Evolutionary conservation across 2,888 invertebrate species (phyloP).

Genomic region (Furcula furcula): DNA sequence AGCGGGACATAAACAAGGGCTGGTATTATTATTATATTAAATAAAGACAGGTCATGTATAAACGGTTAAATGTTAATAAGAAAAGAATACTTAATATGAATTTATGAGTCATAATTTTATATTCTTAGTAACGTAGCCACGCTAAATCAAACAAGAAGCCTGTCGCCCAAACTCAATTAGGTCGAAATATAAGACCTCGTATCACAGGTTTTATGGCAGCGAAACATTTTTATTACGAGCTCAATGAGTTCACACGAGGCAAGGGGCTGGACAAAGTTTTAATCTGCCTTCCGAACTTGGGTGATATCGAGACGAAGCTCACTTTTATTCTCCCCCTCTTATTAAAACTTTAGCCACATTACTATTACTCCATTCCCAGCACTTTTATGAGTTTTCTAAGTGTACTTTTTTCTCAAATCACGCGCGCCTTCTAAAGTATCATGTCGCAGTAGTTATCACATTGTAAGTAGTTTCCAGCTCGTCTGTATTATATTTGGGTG

Average conservation of each 20-base stretch:
- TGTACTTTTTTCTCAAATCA: conserved; percentile 9
- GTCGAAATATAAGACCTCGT: conserved; percentile 22
- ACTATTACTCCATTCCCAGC: conserved; percentile 59
- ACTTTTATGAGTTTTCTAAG: conserved; percentile 64
- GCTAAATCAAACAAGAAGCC: too few species aligned
- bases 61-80: too few species aligned
- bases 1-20: too few species aligned
- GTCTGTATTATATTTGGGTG: too few species aligned
- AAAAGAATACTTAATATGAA: too few species aligned
- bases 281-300: conserved; percentile 61
- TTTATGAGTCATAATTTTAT: too few species aligned
- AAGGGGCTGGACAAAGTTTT: conserved; percentile 53
- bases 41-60: too few species aligned
- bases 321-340: conserved; percentile 61
- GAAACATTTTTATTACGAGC: conserved; percentile 42
- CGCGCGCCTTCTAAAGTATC: not conserved
- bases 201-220: conserved; percentile 33
- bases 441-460: not conserved
- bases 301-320: conserved; percentile 56
- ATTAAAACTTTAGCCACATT: conserved; percentile 71
- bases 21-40: too few species aligned
- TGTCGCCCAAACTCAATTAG: conserved; percentile 18
- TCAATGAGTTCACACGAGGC: conserved; percentile 53
- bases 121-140: too few species aligned
- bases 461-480: too few species aligned